Evolutionary conservation across 1,140 invertebrate genomes (phyloP), one percentile per base, ranked within the genome.

Genomic region (Sesamia nonagrioides): DNA sequence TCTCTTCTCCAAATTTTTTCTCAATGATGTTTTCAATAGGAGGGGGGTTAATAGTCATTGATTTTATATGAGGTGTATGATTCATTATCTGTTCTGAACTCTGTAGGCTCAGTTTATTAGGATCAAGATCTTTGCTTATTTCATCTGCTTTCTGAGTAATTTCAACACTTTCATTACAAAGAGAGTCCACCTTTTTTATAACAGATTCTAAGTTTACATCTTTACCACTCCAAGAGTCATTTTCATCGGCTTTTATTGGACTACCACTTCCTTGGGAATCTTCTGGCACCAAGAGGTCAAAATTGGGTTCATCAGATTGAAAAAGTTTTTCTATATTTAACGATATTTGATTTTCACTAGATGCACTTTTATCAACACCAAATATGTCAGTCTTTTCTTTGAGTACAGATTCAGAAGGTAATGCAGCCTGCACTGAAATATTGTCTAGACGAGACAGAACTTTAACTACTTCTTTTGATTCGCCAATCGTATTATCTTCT

Each of bases 181-280:
- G 80, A 15, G 97, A 96, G 84, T 97, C 97, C 0, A 97, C 96
- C 78, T 97, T 97, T 89, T 97, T 97, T 69, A 98, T 97, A 15
- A 98, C 97, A 37, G 97, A 97, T 81, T 97, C 97, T 75, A 97
- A 97, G 84, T 97, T 97, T 1, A 97, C 95, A 84, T 97, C 97
- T 91, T 97, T 97, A 1, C 96, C 96, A 27, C 96, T 97, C 97
- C 97, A 97, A 85, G 96, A 97, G 87, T 97, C 97, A 86, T 96
- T 97, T 84, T 97, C 97, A 80, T 97, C 97, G 80, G 63, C 91
- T 88, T 86, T 94, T 73, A 71, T 89, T 52, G 89, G 87, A 54
- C 78, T 88, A 75, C 83, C 83, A 78, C 37, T 81, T 82, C 42
- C 75, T 42, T 89, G 86, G 35, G 75, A 69, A 60, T 80, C 60